These are phyloP conservation scores for Tipula confusa DNA, from an alignment of 2,888 invertebrate species.

Conservation along the genomic window DNA sequence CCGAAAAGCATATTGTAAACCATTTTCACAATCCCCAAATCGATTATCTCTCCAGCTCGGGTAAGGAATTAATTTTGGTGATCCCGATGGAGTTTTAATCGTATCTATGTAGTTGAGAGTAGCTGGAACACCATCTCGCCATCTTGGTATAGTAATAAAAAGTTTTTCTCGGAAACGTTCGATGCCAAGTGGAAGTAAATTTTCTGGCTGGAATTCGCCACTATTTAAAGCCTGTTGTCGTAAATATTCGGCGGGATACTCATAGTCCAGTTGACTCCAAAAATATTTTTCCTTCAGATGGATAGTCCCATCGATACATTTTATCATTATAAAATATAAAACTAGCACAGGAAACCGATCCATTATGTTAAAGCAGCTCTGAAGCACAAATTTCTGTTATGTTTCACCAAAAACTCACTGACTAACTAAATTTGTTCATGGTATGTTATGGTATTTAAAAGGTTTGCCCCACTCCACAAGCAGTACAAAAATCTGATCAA, in stretches of 20 bases:
- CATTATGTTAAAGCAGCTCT: no score
- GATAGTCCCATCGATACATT: background rate
- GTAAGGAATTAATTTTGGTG: constrained; percentile 72
- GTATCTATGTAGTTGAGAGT: constrained; percentile 75
- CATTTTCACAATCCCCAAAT: constrained; percentile 68
- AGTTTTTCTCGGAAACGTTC: constrained; percentile 76
- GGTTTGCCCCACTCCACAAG: background rate
- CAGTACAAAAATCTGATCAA: no score
- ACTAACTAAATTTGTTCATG: background rate
- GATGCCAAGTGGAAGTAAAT: constrained; percentile 75
- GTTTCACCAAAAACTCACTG: background rate
- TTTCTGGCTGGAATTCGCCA: constrained; percentile 67
- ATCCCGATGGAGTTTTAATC: constrained; percentile 60
- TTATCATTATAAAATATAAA: background rate
- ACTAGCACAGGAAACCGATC: background rate
- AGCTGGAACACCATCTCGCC: constrained; percentile 76
- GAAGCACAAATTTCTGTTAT: no score
- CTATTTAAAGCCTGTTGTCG: constrained; percentile 60
- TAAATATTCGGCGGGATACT: constrained; percentile 60
- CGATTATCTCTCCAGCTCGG: constrained; percentile 71
- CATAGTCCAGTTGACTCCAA: constrained; percentile 74
- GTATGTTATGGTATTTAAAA: background rate
- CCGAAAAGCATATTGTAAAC: constrained; percentile 72
- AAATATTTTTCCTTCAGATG: constrained; percentile 57
- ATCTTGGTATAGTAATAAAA: constrained; percentile 76